A percentile compares a stretch with the other conserved stretches of the same genome.
These are phyloP conservation scores for Calameuta filiformis DNA, from an alignment of 2,888 invertebrate species.

Conservation along the genomic window DNA sequence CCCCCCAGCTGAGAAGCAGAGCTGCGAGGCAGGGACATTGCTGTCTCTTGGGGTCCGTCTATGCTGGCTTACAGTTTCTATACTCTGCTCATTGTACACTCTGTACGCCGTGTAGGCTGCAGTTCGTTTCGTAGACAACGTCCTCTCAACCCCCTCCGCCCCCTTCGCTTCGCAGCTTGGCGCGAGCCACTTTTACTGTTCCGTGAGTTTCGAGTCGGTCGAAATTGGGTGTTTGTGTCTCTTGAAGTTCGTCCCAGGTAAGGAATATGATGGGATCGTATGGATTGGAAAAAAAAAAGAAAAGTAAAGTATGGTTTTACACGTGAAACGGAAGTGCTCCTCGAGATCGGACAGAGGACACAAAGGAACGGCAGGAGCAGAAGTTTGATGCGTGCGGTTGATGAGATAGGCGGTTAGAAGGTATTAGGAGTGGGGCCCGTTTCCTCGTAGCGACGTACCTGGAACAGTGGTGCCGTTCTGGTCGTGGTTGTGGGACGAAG, in stretches of 20 bases:
- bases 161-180: conserved; percentile 13
- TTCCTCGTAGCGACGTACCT: not conserved
- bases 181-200: conserved; percentile 28
- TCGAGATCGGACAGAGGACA: not conserved
- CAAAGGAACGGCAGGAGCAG: not conserved
- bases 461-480: conserved; percentile 2
- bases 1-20: not conserved
- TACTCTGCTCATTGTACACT: not conserved
- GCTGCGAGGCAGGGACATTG: not conserved
- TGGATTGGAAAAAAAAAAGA: not conserved
- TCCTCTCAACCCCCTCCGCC: not conserved
- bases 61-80: not conserved
- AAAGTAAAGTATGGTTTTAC: not conserved
- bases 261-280: not conserved
- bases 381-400: not conserved
- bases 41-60: not conserved
- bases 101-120: not conserved
- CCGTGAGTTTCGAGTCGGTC: conserved; percentile 17
- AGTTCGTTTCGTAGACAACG: not conserved
- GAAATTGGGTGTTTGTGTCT: not conserved
- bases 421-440: not conserved
- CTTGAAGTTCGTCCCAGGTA: not conserved
- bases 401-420: not conserved
- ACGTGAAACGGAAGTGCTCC: not conserved
- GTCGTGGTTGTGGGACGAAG: conserved; percentile 2